Evolutionary conservation across 1,140 invertebrate species (phyloP).

Genomic region (Drosophila micromelanica): DNA sequence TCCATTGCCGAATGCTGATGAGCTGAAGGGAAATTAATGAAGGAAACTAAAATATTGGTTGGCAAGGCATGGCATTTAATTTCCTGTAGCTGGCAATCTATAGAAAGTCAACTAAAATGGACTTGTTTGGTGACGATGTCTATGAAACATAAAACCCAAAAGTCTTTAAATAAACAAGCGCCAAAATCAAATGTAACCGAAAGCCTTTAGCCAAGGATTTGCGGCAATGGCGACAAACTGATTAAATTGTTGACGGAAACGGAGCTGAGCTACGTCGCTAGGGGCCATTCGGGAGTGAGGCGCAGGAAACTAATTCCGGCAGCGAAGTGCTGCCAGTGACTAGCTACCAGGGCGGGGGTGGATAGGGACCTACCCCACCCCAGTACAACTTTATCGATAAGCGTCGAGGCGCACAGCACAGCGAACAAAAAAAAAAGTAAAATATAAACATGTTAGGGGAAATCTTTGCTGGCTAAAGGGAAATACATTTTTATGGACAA

Average conservation of each 20-base stretch:
- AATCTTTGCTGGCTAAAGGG: conserved; percentile 72
- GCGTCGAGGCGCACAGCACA: conserved; percentile 42
- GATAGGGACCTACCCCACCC: background rate
- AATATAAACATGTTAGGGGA: conserved; percentile 44
- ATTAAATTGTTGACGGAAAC: conserved; percentile 77
- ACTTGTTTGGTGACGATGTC: conserved; percentile 65
- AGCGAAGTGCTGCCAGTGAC: conserved; percentile 54
- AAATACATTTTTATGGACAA: conserved; percentile 83
- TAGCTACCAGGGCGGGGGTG: background rate
- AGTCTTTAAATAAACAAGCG: conserved; percentile 47
- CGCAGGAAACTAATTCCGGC: conserved; percentile 71
- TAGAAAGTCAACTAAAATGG: conserved; percentile 67
- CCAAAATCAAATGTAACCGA: conserved; percentile 49
- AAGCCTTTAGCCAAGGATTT: conserved; percentile 63
- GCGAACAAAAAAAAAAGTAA: conserved; percentile 21
- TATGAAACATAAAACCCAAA: conserved; percentile 39
- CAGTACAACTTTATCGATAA: conserved; percentile 79
- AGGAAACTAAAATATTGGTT: conserved; percentile 63
- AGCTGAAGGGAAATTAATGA: conserved; percentile 22
- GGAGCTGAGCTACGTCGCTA: conserved; percentile 40
- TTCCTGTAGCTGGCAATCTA: conserved; percentile 65
- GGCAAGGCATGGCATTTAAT: conserved; percentile 64
- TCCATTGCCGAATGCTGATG: conserved; percentile 23
- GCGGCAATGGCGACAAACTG: conserved; percentile 70
- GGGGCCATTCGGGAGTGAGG: conserved; percentile 11